These are phyloP conservation scores for Steinernema khuongi DNA, from an alignment of 1,140 invertebrate species.

Conservation along the genomic window DNA sequence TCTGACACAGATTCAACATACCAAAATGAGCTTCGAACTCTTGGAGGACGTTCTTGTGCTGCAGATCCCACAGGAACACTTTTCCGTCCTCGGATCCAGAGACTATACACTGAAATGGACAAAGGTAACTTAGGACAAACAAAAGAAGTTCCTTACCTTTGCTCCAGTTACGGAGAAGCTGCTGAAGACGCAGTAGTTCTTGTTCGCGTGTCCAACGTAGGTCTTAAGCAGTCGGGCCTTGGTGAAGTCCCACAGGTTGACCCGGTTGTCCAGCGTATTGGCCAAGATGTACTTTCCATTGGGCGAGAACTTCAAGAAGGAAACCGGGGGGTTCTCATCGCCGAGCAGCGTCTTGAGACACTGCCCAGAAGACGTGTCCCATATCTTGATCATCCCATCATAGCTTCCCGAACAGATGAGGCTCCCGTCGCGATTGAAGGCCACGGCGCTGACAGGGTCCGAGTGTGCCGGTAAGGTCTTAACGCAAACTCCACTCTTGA, in stretches of 20 bases:
- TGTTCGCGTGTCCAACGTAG: slow-evolving; percentile 94
- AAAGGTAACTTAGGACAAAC: neutral
- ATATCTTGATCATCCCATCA: slow-evolving; percentile 97
- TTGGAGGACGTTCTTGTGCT: slow-evolving; percentile 98
- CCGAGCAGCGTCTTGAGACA: slow-evolving; percentile 94
- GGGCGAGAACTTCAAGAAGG: slow-evolving; percentile 98
- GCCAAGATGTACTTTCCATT: slow-evolving; percentile 99
- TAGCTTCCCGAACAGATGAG: slow-evolving; percentile 97
- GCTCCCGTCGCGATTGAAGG: slow-evolving; percentile 91
- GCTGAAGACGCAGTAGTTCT: slow-evolving; percentile 99
- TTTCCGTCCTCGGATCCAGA: slow-evolving; percentile 98
- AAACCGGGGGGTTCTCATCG: slow-evolving; percentile 94
- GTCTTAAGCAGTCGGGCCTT: slow-evolving; percentile 92
- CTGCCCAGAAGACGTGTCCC: slow-evolving; percentile 97
- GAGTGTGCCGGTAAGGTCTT: slow-evolving; percentile 98
- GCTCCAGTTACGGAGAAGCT: slow-evolving; percentile 99
- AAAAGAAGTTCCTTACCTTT: slow-evolving; percentile 70
- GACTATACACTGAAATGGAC: slow-evolving; percentile 82
- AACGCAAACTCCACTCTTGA: slow-evolving; percentile 94
- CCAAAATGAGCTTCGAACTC: slow-evolving; percentile 89
- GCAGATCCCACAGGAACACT: slow-evolving; percentile 99
- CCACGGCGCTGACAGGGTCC: slow-evolving; percentile 89
- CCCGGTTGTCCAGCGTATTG: slow-evolving; percentile 89
- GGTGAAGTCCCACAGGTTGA: slow-evolving; percentile 98
- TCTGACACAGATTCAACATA: slow-evolving; percentile 59